Conservation (phyloP, 2,797 vertebrate genomes). For the Sternotherus odoratus region DNA sequence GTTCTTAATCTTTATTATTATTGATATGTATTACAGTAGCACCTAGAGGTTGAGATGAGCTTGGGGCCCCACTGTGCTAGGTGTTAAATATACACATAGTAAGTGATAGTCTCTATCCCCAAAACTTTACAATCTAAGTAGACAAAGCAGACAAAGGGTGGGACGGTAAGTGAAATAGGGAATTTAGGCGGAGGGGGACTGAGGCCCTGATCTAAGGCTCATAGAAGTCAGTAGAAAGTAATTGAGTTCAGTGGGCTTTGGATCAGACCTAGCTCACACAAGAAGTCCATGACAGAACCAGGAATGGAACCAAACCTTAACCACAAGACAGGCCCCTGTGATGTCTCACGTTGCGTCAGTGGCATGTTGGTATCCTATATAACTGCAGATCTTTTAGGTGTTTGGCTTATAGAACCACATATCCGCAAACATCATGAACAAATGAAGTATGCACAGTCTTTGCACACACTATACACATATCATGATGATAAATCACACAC, state of each 20-base stretch:
- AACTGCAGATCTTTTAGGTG: neutral
- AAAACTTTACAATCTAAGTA: neutral
- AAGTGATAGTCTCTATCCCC: neutral
- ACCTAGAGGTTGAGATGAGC: neutral
- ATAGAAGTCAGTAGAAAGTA: neutral
- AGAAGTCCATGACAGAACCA: neutral
- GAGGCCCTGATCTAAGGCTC: neutral
- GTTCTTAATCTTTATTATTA: neutral
- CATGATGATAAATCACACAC: neutral
- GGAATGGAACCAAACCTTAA: neutral
- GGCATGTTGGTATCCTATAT: neutral
- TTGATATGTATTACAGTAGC: neutral
- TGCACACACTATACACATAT: neutral
- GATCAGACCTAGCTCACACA: neutral
- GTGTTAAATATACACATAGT: neutral
- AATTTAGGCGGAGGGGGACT: neutral
- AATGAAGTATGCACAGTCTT: neutral
- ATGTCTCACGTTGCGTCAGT: neutral
- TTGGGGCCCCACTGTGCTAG: neutral
- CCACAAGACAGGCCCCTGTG: neutral
- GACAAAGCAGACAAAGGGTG: neutral
- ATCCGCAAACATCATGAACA: neutral
- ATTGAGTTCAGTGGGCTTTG: neutral
- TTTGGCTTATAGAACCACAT: neutral
- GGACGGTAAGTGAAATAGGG: neutral